Evolutionary conservation across 2,888 invertebrate genomes (phyloP), one percentile per base, ranked within the genome.

Genomic region (Apotomis betuletana): DNA sequence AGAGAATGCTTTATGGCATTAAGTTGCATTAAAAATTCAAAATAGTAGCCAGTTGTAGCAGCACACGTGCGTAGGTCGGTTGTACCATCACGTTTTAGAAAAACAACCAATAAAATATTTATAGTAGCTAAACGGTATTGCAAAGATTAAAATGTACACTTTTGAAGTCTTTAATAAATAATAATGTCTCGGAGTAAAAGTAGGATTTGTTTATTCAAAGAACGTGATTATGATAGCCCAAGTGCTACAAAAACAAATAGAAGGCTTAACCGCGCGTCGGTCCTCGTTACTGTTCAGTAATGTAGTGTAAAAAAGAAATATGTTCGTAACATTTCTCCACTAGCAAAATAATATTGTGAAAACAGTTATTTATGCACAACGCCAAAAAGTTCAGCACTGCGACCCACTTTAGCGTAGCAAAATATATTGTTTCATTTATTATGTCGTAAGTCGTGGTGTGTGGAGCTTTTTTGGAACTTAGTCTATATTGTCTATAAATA

Each of bases 351-450:
- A 79, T 75, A 72, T 79, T 77, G 77, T 75, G 74, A 73, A 75
- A 68, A 76, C 74, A 71, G 74, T 76, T 77, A 79, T 81, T 81
- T 82, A 81, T 78, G 75, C 77, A 75, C 74, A 68, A 46, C 74
- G 69, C 75, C 74, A 72, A 77, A 79, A 79, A 74, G 77, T 76
- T 75, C 64, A 67, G 61, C 62, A 63, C 63, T 61, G 57, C 70
- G 75, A 75, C 81, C 80, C 74, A 79, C 75, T 82, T 82, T 76
- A 70, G 75, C 70, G 38, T 58, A 68, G 49, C 58, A 70, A 75
- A 74, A 77, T 80, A 79, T 77, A 76, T 79, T 77, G 73, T 74
- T 74, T 75, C 75, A 77, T 74, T n/a, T n/a, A 75, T 71, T 27
- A 27, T 27, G 74, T 76, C 74, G 72, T 41, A 41, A 55, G 69